These are phyloP conservation scores for Paracentrotus lividus DNA, from an alignment of 53 echinoderm and acorn worm species.

Conservation along the genomic window DNA sequence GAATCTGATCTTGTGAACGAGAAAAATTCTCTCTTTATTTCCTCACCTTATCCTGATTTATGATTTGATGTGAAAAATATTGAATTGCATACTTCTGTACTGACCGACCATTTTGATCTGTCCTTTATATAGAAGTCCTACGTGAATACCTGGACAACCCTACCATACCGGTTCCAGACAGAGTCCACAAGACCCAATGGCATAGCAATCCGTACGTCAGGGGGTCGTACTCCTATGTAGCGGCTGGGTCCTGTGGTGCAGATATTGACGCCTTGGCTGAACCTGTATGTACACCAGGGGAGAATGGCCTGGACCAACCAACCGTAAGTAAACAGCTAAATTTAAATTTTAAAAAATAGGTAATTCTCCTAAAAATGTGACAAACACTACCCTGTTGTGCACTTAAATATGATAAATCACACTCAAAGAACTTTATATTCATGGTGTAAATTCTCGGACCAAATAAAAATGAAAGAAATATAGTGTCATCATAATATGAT, in stretches of 20 bases:
- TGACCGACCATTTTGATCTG: neutral
- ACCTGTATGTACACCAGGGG: constrained; percentile 65
- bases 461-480: no score
- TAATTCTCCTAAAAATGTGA: no score
- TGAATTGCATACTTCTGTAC: neutral
- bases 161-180: constrained; percentile 72
- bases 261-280: constrained; percentile 82
- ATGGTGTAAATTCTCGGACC: no score
- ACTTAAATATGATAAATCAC: no score
- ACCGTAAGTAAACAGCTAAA: no score
- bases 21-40: no score
- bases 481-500: no score
- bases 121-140: constrained; percentile 63
- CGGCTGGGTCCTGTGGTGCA: constrained; percentile 71
- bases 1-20: no score
- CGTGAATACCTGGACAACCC: constrained; percentile 68
- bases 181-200: constrained; percentile 75
- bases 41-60: neutral
- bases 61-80: neutral
- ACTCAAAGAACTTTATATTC: no score
- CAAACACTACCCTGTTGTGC: no score
- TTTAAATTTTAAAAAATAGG: no score
- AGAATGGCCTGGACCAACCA: constrained; percentile 46
- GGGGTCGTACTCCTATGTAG: constrained; percentile 82
- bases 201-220: constrained; percentile 74